Evolutionary conservation across 2,113 vertebrate genomes (phyloP).

Genomic region (Equus quagga): DNA sequence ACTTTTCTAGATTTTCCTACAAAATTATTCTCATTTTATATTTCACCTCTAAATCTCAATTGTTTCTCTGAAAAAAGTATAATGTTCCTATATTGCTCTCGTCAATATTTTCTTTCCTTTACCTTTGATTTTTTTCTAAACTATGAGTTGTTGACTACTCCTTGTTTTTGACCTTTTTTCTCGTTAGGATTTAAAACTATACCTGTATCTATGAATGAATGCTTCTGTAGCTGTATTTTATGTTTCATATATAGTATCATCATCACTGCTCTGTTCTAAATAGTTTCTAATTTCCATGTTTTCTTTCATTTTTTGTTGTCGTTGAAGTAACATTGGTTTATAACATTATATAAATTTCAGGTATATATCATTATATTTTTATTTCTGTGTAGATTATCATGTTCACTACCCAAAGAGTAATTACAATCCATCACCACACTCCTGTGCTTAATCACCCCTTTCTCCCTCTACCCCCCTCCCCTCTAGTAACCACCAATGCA

Average conservation of each 20-base stretch:
- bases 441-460: no score
- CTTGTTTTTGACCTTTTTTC: background rate
- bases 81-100: background rate
- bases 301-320: no score
- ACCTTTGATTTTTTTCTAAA: background rate
- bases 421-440: no score
- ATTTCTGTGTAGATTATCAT: no score
- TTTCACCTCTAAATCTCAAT: background rate
- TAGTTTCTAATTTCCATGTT: background rate
- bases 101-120: background rate
- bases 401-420: no score
- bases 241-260: background rate
- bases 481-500: no score
- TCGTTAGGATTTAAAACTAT: background rate
- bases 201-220: background rate
- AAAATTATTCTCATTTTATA: background rate
- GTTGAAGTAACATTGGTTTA: no score
- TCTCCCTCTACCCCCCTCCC: no score
- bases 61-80: background rate
- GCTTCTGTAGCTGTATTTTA: background rate
- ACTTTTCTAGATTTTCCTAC: background rate
- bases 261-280: background rate
- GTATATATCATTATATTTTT: no score
- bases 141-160: background rate
- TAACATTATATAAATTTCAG: no score